Conservation (phyloP, 1,140 invertebrate species). For the Solenopsis invicta region DNA sequence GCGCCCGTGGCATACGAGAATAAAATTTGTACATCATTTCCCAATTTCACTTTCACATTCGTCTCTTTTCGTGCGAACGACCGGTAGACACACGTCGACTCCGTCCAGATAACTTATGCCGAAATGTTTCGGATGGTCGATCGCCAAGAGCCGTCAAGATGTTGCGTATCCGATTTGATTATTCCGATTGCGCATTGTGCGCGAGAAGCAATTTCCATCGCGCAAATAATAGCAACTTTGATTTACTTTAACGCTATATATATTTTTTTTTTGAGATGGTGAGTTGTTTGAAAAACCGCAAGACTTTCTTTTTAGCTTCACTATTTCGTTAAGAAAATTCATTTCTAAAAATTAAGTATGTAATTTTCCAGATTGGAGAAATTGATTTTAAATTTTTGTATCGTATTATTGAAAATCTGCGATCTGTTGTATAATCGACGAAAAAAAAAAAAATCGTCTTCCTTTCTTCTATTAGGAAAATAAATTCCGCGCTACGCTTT, state of each 20-base stretch:
- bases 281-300: background rate
- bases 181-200: background rate
- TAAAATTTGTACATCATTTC: conserved; percentile 64
- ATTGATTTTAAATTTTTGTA: background rate
- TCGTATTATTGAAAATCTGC: background rate
- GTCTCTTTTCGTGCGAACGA: conserved; percentile 31
- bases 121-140: background rate
- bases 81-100: background rate
- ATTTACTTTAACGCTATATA: background rate
- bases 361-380: background rate
- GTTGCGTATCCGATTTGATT: background rate
- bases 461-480: background rate
- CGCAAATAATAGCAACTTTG: background rate
- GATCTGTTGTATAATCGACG: background rate
- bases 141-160: background rate
- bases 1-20: conserved; percentile 23
- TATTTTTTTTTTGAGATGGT: background rate
- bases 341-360: background rate
- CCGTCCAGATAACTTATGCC: conserved; percentile 12
- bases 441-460: background rate
- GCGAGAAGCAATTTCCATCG: background rate
- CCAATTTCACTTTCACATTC: conserved; percentile 68
- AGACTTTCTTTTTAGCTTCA: background rate
- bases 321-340: background rate
- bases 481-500: background rate